These are phyloP conservation scores for Chironomus tentans DNA, from an alignment of 2,888 invertebrate genomes.

Conservation along the genomic window DNA sequence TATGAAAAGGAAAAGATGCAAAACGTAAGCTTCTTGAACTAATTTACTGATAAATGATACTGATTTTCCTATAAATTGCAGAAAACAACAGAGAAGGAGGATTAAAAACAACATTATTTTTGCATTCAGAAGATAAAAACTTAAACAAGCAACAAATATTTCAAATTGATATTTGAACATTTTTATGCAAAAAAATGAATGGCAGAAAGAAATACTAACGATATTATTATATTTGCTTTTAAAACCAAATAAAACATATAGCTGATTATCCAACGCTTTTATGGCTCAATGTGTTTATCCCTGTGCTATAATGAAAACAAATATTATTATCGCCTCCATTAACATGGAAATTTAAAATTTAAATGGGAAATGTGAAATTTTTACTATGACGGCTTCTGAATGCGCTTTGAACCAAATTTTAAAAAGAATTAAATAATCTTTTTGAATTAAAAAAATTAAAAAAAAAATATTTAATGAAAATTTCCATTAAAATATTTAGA, in stretches of 20 bases:
- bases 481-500: background rate
- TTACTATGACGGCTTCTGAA: too few relatives aligned
- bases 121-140: too few relatives aligned
- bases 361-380: background rate
- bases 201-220: background rate
- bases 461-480: background rate
- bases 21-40: background rate
- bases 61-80: background rate
- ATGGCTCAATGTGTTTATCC: background rate
- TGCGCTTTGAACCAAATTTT: too few relatives aligned
- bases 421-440: background rate
- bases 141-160: background rate
- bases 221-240: background rate
- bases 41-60: background rate
- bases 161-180: background rate
- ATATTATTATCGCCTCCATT: too few relatives aligned
- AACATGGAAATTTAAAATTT: background rate
- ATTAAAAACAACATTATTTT: background rate
- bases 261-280: background rate
- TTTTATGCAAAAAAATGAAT: background rate
- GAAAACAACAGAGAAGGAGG: background rate
- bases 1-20: background rate
- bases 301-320: too few relatives aligned
- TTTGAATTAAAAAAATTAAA: background rate
- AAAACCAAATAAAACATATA: background rate